These are phyloP conservation scores for Fregetta grallaria DNA, from an alignment of 2,113 vertebrate genomes.

Conservation along the genomic window DNA sequence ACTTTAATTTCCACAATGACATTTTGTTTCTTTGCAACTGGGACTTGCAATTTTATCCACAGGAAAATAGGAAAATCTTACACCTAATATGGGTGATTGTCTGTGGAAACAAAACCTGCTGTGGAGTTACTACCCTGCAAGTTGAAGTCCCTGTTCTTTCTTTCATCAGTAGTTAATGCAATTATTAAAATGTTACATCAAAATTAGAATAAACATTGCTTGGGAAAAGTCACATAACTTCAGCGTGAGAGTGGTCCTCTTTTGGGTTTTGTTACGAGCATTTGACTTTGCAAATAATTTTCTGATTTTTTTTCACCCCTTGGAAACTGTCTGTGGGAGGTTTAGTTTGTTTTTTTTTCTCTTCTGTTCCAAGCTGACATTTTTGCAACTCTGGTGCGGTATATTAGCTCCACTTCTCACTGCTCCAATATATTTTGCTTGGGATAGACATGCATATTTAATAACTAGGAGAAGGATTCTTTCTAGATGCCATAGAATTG, in stretches of 20 bases:
- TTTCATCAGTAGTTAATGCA: neutral
- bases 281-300: constrained; percentile 46
- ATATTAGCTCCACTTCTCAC: constrained; percentile 54
- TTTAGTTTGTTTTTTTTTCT: constrained; percentile 70
- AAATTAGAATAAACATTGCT: constrained; percentile 33
- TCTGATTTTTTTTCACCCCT: constrained; percentile 12
- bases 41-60: neutral
- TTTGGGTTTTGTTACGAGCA: neutral
- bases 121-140: neutral
- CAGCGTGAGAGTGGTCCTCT: neutral
- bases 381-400: constrained; percentile 52
- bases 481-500: constrained; percentile 67
- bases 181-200: constrained; percentile 13
- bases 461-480: constrained; percentile 67
- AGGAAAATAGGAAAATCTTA: neutral
- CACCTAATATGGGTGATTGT: neutral
- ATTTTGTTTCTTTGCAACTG: neutral
- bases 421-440: constrained; percentile 66
- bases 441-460: constrained; percentile 66
- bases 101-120: constrained; percentile 6
- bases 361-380: constrained; percentile 66
- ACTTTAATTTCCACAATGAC: neutral
- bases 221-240: constrained; percentile 50
- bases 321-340: constrained; percentile 72
- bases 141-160: constrained; percentile 10